These are phyloP conservation scores for Apistogramma diplotaenia DNA, from an alignment of 2,113 vertebrate species.

Conservation along the genomic window DNA sequence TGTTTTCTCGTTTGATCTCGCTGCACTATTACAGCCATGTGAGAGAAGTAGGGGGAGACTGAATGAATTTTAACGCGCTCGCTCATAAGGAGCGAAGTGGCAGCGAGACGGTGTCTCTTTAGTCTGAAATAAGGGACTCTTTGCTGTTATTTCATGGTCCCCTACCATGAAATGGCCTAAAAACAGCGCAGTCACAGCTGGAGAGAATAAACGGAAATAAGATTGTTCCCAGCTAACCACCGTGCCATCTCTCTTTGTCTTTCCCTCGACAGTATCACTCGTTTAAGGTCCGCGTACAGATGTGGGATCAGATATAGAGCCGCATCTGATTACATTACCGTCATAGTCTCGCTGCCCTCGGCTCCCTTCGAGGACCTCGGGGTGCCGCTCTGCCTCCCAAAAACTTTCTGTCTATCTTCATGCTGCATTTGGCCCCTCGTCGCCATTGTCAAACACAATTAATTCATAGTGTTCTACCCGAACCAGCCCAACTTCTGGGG, in stretches of 20 bases:
- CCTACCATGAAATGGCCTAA: conserved; percentile 52
- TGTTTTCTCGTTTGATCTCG: conserved; percentile 37
- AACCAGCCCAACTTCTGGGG: conserved; percentile 49
- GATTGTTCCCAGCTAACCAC: conserved; percentile 7
- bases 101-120: neutral
- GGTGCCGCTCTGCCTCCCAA: neutral
- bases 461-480: conserved; percentile 47
- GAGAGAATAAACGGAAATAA: conserved; percentile 20
- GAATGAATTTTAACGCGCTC: conserved; percentile 9
- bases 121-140: conserved; percentile 21
- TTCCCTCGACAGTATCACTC: conserved; percentile 20
- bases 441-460: conserved; percentile 65
- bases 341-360: neutral
- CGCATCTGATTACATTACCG: conserved; percentile 17
- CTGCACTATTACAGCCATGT: neutral
- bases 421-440: conserved; percentile 46
- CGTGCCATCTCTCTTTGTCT: neutral
- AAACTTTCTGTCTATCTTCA: conserved; percentile 36
- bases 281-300: conserved; percentile 47
- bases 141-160: conserved; percentile 57
- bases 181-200: conserved; percentile 40
- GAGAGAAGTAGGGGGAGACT: neutral
- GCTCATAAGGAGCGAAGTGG: conserved; percentile 30
- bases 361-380: conserved; percentile 13
- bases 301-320: conserved; percentile 38